These are phyloP conservation scores for Lethrus apterus DNA, from an alignment of 1,140 invertebrate genomes.

Conservation along the genomic window DNA sequence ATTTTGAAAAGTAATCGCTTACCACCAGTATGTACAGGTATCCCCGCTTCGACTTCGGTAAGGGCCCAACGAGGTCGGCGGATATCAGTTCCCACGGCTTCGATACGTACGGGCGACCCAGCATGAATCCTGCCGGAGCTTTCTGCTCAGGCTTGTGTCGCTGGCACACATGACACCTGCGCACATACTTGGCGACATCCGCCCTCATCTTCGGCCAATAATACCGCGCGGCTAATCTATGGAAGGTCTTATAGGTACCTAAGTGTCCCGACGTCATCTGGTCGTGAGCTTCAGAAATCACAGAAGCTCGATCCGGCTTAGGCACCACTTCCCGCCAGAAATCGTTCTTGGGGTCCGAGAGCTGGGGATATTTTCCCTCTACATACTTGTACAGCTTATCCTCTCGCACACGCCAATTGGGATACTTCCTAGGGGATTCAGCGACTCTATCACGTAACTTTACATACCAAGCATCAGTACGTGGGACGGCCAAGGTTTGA, in stretches of 20 bases:
- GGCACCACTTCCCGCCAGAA: neutral
- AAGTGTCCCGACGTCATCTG: neutral
- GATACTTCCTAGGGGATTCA: neutral
- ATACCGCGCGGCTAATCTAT: slow-evolving; percentile 16
- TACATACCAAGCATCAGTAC: neutral
- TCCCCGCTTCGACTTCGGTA: neutral
- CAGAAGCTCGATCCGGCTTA: neutral
- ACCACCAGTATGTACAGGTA: neutral
- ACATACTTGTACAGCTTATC: neutral
- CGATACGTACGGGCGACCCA: slow-evolving; percentile 17
- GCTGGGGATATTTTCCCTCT: neutral
- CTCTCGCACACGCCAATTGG: neutral
- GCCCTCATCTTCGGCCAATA: slow-evolving; percentile 32
- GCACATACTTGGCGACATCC: slow-evolving; percentile 27
- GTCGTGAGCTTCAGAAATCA: neutral
- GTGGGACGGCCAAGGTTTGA: neutral
- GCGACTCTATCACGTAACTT: neutral
- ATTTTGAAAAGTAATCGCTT: neutral
- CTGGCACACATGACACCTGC: slow-evolving; percentile 27
- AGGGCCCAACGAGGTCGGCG: neutral
- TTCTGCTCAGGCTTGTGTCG: slow-evolving; percentile 28
- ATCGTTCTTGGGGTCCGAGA: neutral
- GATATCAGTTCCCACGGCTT: slow-evolving; percentile 1
- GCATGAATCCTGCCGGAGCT: no score
- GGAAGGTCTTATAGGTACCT: neutral